Conservation (phyloP, 2,888 invertebrate species). For the Cheilosia pagana region DNA sequence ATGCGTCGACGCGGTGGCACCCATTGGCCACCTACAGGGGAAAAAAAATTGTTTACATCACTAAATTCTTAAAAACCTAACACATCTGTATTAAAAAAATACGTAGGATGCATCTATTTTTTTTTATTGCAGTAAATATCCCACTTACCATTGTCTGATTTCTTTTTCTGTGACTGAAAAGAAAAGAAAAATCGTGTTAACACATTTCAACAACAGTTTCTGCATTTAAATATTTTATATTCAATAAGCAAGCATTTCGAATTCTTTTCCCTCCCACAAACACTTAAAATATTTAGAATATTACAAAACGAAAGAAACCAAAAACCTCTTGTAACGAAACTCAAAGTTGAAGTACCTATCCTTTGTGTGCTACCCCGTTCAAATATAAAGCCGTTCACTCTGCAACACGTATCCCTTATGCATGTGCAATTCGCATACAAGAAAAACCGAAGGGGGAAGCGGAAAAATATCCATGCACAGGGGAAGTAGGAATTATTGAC, state of each 20-base stretch:
- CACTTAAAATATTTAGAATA: conserved; percentile 21
- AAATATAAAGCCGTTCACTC: conserved; percentile 23
- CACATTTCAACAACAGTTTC: not conserved
- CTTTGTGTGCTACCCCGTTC: not conserved
- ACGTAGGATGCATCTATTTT: too few relatives aligned
- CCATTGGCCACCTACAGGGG: too few relatives aligned
- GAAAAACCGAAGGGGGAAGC: conserved; percentile 34
- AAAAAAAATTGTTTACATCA: too few relatives aligned
- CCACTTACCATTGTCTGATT: conserved; percentile 93
- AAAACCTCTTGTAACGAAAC: conserved; percentile 25
- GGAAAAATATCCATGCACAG: conserved; percentile 26
- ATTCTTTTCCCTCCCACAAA: not conserved
- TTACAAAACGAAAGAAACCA: not conserved
- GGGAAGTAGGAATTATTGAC: conserved; percentile 60
- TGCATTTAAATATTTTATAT: conserved; percentile 23
- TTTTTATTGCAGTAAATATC: too few relatives aligned
- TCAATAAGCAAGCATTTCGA: conserved; percentile 1
- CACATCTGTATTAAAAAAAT: too few relatives aligned
- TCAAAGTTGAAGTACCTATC: conserved; percentile 6
- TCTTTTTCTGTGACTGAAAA: conserved; percentile 95
- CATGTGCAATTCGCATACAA: not conserved
- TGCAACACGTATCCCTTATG: conserved; percentile 23
- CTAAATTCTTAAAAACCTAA: too few relatives aligned
- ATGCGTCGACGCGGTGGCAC: too few relatives aligned
- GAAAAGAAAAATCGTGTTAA: conserved; percentile 79